phyloP scores from a whole-genome alignment of 2,797 vertebrate genomes.

The Catostomus latipinnis region DNA sequence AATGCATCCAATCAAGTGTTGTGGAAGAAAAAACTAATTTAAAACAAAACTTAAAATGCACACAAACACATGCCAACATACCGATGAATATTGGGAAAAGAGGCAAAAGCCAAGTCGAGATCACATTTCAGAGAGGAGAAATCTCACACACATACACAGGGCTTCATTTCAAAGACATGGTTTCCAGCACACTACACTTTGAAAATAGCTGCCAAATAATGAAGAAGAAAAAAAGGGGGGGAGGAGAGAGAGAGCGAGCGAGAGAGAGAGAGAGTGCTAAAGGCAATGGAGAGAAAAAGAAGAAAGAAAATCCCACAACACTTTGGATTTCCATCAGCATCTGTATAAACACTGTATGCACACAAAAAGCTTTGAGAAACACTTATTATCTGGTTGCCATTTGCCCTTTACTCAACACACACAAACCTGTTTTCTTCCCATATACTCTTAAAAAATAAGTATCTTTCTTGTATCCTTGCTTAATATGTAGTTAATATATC shows the following conservation, averaged over 20 bases:
- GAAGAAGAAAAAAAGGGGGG: neutral
- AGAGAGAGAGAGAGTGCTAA: neutral
- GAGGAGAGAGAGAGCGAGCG: neutral
- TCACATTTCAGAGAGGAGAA: conserved; percentile 30
- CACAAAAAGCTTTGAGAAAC: neutral
- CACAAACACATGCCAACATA: neutral
- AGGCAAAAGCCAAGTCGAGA: neutral
- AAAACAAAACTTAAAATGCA: neutral
- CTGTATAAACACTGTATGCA: conserved; percentile 47
- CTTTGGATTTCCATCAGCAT: conserved; percentile 41
- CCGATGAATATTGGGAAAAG: conserved; percentile 22
- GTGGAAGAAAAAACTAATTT: neutral
- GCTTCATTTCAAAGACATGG: conserved; percentile 21
- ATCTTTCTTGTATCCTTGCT: too few relatives aligned
- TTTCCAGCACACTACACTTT: conserved; percentile 31
- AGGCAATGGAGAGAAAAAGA: neutral
- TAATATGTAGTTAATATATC: too few relatives aligned
- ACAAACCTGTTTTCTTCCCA: neutral
- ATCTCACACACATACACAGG: neutral
- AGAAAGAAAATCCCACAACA: conserved; percentile 3
- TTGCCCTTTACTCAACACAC: neutral
- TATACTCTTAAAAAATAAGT: too few relatives aligned
- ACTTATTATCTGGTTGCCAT: neutral
- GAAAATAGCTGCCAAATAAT: conserved; percentile 36
- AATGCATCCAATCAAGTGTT: conserved; percentile 6